Conservation (phyloP, 35 echinoderm and acorn worm genomes). For the Strongylocentrotus purpuratus region DNA sequence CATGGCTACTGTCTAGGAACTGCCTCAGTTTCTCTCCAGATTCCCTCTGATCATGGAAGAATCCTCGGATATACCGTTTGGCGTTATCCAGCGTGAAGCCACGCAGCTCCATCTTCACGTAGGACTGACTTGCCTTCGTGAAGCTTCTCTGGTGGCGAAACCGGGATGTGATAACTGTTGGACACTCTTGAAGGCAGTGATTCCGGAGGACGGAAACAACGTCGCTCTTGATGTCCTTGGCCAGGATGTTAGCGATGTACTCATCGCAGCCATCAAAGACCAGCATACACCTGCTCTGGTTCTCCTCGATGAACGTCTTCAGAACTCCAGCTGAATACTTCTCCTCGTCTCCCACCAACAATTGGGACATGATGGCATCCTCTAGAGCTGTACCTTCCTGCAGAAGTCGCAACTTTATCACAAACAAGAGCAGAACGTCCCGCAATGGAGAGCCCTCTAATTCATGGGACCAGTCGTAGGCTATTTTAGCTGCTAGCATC, state of each 20-base stretch:
- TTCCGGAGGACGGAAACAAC: not conserved
- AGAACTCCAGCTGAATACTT: not conserved
- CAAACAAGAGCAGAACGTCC: not conserved
- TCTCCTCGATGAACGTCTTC: not conserved
- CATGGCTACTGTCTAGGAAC: not conserved
- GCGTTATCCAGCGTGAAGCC: not conserved
- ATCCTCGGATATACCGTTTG: not conserved
- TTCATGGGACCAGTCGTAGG: not conserved
- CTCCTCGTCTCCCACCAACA: not conserved
- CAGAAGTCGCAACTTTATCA: not conserved
- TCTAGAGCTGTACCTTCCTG: not conserved
- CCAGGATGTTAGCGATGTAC: not conserved
- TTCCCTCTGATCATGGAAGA: not conserved
- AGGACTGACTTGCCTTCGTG: not conserved
- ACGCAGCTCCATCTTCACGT: not conserved
- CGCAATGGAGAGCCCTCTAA: not conserved
- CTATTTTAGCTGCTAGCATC: not conserved
- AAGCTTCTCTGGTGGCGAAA: not conserved
- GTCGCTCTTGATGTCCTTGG: not conserved
- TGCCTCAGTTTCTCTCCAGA: not conserved
- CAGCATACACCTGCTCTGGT: not conserved
- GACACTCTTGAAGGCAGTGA: not conserved
- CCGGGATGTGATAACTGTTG: not conserved
- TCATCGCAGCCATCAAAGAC: slow-evolving; percentile 22
- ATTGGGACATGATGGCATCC: not conserved